Evolutionary conservation across 2,797 vertebrate genomes (phyloP).

Genomic region (Lacerta agilis): DNA sequence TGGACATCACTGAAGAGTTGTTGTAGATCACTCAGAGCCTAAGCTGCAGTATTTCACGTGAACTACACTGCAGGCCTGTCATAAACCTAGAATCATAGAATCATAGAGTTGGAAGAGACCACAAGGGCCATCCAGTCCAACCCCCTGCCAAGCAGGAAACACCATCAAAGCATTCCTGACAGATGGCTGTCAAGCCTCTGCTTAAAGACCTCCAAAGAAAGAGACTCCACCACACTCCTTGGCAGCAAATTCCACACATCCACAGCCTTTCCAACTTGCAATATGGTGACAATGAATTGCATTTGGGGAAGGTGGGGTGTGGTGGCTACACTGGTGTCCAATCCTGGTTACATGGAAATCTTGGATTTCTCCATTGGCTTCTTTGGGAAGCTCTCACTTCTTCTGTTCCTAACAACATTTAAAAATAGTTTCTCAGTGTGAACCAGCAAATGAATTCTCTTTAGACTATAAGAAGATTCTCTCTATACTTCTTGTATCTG

Average conservation of each 20-base stretch:
- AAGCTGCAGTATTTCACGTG: neutral
- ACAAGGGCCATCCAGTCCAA: no score
- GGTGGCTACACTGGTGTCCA: neutral
- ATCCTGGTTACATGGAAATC: neutral
- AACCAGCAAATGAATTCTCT: neutral
- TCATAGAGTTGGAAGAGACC: no score
- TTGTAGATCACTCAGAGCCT: neutral
- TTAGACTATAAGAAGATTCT: neutral
- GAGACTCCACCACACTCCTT: no score
- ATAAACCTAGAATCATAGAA: no score
- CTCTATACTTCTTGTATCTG: neutral
- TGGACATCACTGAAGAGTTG: no score
- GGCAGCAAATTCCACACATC: no score
- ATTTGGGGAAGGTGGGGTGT: neutral
- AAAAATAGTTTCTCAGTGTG: neutral
- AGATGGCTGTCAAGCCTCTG: no score
- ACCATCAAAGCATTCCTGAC: no score
- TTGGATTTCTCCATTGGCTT: neutral
- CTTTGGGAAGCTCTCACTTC: neutral
- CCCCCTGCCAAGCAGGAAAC: no score
- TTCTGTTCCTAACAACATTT: neutral
- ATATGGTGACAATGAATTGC: neutral
- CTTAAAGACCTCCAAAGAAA: no score
- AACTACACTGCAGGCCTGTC: neutral
- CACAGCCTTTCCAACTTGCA: neutral